Base-by-base conservation (phyloP, 2,797 vertebrate genomes). In the Telmatherina bonti region DNA sequence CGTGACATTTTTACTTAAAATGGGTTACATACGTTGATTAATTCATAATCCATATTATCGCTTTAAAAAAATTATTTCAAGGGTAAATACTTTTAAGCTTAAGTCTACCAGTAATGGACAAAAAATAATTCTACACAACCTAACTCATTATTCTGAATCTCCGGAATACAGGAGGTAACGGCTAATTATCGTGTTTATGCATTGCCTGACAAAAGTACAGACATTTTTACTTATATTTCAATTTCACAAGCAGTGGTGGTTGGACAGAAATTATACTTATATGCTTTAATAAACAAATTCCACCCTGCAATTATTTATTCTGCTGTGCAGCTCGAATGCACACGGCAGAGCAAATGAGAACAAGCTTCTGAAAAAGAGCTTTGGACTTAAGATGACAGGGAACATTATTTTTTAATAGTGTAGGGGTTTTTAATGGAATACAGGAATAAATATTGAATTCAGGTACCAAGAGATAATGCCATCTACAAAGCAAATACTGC, bases 351-450 rank as follows among this genome's bases (percentile, higher is more conserved):
- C 53, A 63, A 76, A 70, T 53, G 29, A 45, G 12, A 1, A 52
- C 7, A 33, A 54, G 27, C 71, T 45, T 35, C 45, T 36, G 36
- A 58, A 36, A 54, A 58, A 63, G 31, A 62, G 24, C 30, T 49
- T 18, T 41, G 27, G 7, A 35, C 24, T 61, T 15, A 35, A 10
- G 45, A 24, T 67, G 63, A 85, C 57, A 54, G 60, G 38, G 49
- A 62, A 30, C 57, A 41, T 61, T 26, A 64, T 62, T 65, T 73
- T 67, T 62, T 20, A 85, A 53, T 53, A 63, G 45, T 51, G 66
- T 66, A 10, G 49, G 47, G 59, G 47, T 1, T 24, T 24, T 20
- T 49, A 57, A 35, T 41, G 13, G 20, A 55, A 55, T 56, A 67
- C 43, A 63, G 22, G 22, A 24, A 51, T 26, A 24, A 24, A 12